Evolutionary conservation across 2,113 vertebrate genomes (phyloP).

Genomic region (Scomber colias): DNA sequence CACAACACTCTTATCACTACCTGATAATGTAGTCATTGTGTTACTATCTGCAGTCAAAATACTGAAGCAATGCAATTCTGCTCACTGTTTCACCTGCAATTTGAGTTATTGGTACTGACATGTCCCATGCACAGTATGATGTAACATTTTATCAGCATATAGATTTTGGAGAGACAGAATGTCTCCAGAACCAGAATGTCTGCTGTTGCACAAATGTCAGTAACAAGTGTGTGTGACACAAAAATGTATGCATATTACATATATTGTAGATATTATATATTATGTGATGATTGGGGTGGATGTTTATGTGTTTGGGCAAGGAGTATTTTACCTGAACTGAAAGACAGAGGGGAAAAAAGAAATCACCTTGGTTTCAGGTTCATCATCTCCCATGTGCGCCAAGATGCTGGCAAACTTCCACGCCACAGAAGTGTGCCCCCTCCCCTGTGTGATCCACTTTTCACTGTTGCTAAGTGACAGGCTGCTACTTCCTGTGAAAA

Average conservation of each 20-base stretch:
- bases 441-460: constrained; percentile 47
- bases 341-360: background rate
- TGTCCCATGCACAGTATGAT: background rate
- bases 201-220: background rate
- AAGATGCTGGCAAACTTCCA: constrained; percentile 51
- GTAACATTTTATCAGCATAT: constrained; percentile 26
- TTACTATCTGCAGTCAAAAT: constrained; percentile 65
- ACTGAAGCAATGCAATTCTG: constrained; percentile 20
- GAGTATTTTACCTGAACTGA: background rate
- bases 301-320: background rate
- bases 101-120: constrained; percentile 7
- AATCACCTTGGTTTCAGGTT: constrained; percentile 1
- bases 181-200: background rate
- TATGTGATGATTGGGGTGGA: background rate
- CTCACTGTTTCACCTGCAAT: constrained; percentile 7
- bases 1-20: constrained; percentile 53
- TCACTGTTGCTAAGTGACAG: constrained; percentile 69
- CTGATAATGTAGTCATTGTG: constrained; percentile 53
- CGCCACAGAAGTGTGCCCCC: constrained; percentile 46
- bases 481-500: constrained; percentile 65
- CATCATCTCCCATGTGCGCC: constrained; percentile 37
- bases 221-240: constrained; percentile 1
- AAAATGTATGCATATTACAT: background rate
- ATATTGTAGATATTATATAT: background rate
- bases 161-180: constrained; percentile 33